Evolutionary conservation across 2,888 invertebrate species (phyloP).

Genomic region (Stegana nigrithorax): DNA sequence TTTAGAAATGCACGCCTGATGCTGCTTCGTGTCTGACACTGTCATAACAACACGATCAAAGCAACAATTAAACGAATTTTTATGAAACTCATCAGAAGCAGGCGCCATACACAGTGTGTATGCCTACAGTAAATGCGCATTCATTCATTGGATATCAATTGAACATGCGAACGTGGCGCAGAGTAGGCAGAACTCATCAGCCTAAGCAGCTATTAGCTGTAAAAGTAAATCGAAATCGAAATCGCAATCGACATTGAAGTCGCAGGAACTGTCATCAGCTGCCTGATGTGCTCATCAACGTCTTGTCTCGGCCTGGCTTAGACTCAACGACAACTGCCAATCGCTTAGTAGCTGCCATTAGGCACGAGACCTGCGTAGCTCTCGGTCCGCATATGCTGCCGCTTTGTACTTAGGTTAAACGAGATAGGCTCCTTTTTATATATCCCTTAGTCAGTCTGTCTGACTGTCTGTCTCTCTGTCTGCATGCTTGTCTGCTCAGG

Average conservation of each 20-base stretch:
- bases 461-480: not conserved
- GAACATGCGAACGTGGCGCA: conserved; percentile 41
- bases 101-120: not conserved
- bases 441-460: no score
- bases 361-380: not conserved
- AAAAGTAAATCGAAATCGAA: conserved; percentile 27
- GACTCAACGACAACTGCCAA: no score
- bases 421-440: conserved; percentile 1
- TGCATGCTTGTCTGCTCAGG: conserved; percentile 33
- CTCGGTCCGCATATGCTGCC: not conserved
- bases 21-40: conserved; percentile 40
- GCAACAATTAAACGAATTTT: conserved; percentile 40
- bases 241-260: conserved; percentile 11
- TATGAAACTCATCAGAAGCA: conserved; percentile 3
- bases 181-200: conserved; percentile 26
- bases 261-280: not conserved
- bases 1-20: not conserved
- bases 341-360: not conserved
- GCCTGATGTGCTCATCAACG: not conserved
- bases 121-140: conserved; percentile 32
- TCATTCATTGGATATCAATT: conserved; percentile 47
- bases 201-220: not conserved
- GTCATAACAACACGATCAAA: conserved; percentile 43
- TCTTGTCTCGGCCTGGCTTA: not conserved
- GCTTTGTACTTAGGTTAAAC: conserved; percentile 10